A percentile compares a stretch with the other conserved stretches of the same genome.
These are phyloP conservation scores for Rhinoraja longicauda DNA, from an alignment of 2,797 vertebrate species.

Conservation along the genomic window DNA sequence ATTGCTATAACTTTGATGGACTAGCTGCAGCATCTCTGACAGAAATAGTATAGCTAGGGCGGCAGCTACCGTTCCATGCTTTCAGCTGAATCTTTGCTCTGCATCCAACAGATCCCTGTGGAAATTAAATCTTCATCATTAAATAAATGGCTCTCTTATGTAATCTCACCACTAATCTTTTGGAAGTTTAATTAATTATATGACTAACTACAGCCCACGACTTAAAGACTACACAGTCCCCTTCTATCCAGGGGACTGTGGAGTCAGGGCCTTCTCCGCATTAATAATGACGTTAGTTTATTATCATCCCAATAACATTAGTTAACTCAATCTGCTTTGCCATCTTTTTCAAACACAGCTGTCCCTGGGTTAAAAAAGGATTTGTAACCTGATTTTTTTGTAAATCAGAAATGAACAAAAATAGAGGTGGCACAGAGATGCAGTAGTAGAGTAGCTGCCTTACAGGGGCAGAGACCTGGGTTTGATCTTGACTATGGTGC, in stretches of 20 bases:
- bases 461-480: no score
- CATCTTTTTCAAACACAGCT: background rate
- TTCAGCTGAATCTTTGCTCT: background rate
- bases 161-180: background rate
- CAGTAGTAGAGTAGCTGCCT: no score
- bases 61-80: background rate
- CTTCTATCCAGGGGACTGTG: background rate
- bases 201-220: background rate
- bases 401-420: no score
- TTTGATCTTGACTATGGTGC: no score
- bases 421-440: no score
- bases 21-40: background rate
- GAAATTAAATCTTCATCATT: background rate
- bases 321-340: background rate
- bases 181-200: background rate
- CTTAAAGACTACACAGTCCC: background rate
- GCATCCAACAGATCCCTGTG: background rate
- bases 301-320: background rate
- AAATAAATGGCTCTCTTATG: background rate
- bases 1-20: background rate
- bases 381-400: no score
- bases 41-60: background rate
- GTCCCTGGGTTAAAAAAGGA: no score
- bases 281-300: background rate
- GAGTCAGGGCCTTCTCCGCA: background rate